phyloP scores from a whole-genome alignment of 1,140 invertebrate genomes.

The Gonioctena quinquepunctata region DNA sequence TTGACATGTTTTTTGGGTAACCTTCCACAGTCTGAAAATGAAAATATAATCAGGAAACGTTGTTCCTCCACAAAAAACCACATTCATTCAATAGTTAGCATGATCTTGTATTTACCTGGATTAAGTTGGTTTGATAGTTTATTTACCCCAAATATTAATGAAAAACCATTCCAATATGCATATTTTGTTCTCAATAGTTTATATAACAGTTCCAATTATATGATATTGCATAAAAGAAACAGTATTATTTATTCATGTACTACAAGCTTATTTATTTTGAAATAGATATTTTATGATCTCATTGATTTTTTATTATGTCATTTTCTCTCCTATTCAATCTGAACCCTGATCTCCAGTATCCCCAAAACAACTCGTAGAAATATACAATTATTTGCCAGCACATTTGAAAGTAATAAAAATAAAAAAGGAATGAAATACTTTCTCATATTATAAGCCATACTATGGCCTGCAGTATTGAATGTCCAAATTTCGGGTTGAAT shows the following conservation, averaged over 20 bases:
- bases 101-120: not conserved
- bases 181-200: not conserved
- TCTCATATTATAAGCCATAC: no score
- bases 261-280: not conserved
- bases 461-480: no score
- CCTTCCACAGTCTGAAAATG: not conserved
- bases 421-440: no score
- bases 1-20: no score
- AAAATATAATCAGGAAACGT: not conserved
- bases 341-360: no score
- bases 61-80: not conserved
- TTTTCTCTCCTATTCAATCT: no score
- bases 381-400: no score
- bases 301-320: not conserved
- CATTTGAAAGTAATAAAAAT: no score
- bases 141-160: not conserved
- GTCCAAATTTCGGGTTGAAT: no score
- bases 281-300: not conserved
- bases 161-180: not conserved
- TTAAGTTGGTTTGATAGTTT: not conserved
- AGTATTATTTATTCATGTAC: not conserved
- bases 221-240: not conserved
- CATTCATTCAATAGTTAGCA: not conserved
- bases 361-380: no score
- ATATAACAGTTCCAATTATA: not conserved